Base-by-base conservation (phyloP, 2,113 vertebrate genomes). In the Oreochromis tanganicae region DNA sequence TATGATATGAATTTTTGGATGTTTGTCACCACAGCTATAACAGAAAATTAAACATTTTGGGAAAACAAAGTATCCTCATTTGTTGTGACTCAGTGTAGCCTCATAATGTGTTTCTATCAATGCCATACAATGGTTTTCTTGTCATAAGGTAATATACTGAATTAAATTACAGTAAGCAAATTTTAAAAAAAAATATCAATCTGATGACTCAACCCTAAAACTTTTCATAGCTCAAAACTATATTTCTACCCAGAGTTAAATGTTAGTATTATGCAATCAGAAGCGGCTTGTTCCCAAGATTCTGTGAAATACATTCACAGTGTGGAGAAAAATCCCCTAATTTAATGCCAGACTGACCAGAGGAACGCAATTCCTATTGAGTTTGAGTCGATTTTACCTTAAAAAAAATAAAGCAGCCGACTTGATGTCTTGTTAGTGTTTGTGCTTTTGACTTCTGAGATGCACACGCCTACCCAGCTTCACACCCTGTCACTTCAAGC, bases 401-500 rank as follows among this genome's bases (percentile, higher is more conserved):
- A 43, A 83, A 73, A 86, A 92, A 87, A 90, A 85, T 85, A 88
- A 92, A 92, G 80, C 82, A 90, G 75, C 73, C 46, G 34, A 83
- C 90, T 91, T 89, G 78, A 91, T 93, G 85, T 91, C 91, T 93
- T 90, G 90, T 92, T 92, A 94, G 89, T 68, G 89, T 92, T 92
- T 90, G 90, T 86, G 85, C 92, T 87, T 92, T 93, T 93, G 92
- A 94, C 91, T 95, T 92, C 88, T 93, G 88, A 92, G 89, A 93
- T 90, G 89, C 87, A 85, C 88, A 90, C 85, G 91, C 93, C 93
- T 92, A 93, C 89, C 85, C 92, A 82, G 88, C 92, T 94, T 93
- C 91, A 91, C 92, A 94, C 92, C 92, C 91, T 93, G 92, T 95
- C 93, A 95, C 94, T 93, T 94, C 90, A 92, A 93, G 57, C 89